phyloP scores from a whole-genome alignment of 2,113 vertebrate genomes.

The Centrocercus urophasianus region DNA sequence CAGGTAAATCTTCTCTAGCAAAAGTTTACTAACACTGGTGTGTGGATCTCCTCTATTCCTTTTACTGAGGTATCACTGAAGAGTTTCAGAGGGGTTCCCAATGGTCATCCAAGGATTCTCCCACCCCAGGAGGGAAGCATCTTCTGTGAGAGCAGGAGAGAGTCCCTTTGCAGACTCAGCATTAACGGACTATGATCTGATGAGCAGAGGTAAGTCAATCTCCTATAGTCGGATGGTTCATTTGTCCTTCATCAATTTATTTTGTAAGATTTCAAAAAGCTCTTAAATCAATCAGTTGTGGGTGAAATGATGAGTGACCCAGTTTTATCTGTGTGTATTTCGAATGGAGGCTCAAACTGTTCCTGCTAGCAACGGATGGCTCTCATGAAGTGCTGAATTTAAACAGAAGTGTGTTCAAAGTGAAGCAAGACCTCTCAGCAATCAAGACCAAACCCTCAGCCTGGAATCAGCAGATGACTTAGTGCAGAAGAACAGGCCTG shows the following conservation, averaged over 20 bases:
- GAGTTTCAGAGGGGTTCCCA: neutral
- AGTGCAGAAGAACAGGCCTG: neutral
- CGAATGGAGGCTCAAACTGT: neutral
- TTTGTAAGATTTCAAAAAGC: neutral
- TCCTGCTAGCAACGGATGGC: neutral
- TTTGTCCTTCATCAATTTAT: neutral
- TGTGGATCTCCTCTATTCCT: neutral
- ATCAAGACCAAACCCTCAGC: neutral
- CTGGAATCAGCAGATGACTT: neutral
- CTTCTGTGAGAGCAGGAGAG: neutral
- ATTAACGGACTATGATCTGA: neutral
- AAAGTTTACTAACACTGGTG: neutral
- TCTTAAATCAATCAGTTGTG: neutral
- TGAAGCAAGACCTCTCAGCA: neutral
- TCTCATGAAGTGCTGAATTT: neutral
- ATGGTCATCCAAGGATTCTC: accelerated
- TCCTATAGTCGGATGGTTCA: neutral
- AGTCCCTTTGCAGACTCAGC: neutral
- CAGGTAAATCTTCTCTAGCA: neutral
- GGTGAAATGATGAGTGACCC: neutral
- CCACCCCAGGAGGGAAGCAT: neutral
- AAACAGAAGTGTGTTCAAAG: neutral
- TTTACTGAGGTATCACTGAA: neutral
- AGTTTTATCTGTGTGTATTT: neutral
- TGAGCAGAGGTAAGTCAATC: neutral